phyloP scores from a whole-genome alignment of 2,113 vertebrate genomes.

The Neopipo cinnamomea region DNA sequence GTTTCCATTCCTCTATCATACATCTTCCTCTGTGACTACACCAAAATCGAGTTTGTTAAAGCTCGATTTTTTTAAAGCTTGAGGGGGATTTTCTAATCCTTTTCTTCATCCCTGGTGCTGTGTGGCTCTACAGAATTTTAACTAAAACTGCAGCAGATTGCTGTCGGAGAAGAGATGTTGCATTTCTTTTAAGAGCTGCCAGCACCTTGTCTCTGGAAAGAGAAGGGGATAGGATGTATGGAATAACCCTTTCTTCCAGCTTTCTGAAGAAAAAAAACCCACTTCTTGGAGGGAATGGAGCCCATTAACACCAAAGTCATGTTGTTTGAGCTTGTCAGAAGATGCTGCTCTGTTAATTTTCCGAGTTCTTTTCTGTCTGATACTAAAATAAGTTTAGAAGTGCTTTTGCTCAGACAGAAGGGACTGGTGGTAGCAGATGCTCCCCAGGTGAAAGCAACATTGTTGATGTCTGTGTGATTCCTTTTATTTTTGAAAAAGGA shows the following conservation, averaged over 20 bases:
- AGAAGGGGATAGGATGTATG: background rate
- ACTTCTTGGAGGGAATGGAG: background rate
- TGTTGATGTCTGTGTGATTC: background rate
- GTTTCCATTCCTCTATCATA: background rate
- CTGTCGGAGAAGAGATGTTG: background rate
- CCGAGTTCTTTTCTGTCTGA: background rate
- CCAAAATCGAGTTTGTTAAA: background rate
- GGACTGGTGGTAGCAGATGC: background rate
- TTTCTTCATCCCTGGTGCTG: background rate
- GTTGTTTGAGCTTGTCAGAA: background rate
- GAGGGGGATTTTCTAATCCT: background rate
- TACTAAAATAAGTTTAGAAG: background rate
- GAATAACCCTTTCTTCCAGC: background rate
- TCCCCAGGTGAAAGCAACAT: background rate
- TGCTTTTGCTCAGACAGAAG: background rate
- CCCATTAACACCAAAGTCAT: background rate
- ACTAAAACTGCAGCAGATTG: background rate
- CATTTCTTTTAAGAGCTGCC: background rate
- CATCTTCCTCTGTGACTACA: background rate
- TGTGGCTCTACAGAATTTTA: background rate
- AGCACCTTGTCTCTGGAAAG: background rate
- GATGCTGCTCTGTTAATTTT: background rate
- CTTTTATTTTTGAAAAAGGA: constrained; percentile 4
- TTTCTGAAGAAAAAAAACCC: background rate
- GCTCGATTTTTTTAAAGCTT: background rate